Percentiles rank a stretch among this genome's conserved stretches.
These are phyloP conservation scores for Alethe diademata DNA, from an alignment of 2,113 vertebrate genomes.

Conservation along the genomic window DNA sequence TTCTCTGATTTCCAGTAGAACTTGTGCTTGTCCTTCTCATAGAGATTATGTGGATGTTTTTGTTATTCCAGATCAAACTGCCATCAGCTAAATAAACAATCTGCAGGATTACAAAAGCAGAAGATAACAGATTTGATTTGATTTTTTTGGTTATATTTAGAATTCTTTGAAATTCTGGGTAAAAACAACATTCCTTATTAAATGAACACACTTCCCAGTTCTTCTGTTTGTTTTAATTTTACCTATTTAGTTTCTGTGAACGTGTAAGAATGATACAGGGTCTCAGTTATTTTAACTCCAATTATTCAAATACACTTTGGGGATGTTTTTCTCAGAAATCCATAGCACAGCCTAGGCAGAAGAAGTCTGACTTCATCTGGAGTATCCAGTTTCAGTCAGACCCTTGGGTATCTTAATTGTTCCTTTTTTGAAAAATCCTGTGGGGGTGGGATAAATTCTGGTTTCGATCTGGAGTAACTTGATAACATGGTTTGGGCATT, in stretches of 20 bases:
- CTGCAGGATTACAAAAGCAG: background rate
- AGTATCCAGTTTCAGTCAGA: background rate
- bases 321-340: background rate
- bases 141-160: background rate
- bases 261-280: background rate
- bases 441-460: background rate
- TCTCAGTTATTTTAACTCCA: background rate
- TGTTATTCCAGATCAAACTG: background rate
- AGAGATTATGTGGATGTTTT: background rate
- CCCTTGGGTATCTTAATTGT: background rate
- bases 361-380: background rate
- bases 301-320: background rate
- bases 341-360: background rate
- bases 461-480: background rate
- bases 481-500: background rate
- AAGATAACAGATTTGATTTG: background rate
- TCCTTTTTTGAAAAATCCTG: background rate
- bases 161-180: background rate
- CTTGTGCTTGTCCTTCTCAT: background rate
- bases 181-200: background rate
- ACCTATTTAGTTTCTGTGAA: background rate
- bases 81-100: background rate
- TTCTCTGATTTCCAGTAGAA: background rate
- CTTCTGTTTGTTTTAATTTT: background rate
- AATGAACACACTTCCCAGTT: background rate